Base-by-base conservation (phyloP, 2,888 invertebrate species). In the Leptopilina syphax region DNA sequence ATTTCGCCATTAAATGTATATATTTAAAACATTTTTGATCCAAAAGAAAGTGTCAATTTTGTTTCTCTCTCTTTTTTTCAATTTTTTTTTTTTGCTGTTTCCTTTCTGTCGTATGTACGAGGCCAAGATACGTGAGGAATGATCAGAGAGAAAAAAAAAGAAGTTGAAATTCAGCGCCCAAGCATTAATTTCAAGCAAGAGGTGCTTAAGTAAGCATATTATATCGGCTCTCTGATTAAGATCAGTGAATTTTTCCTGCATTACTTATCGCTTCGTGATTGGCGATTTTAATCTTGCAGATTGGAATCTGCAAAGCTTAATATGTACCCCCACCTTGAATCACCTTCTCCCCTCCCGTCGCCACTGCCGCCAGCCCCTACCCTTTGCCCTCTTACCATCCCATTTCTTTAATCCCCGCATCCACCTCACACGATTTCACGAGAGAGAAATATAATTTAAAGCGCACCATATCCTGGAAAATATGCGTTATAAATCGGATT, bases 401-500 rank as follows among this genome's bases (percentile, higher is more conserved):
- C 50, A 44, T 44, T 44, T 34, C 34, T 34, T 34, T 34, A 34
- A 34, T 34, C 34, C 34, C 34, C 34, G 44, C 44, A 44, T 44
- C 44, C 44, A 44, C 44, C 50, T 10, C 12, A 50, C 50, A 50
- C 50, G 50, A 73, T 73, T 70, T 54, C 70, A 70, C 9, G n/a
- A 57, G 73, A 54, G 73, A 73, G 57, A 50, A 50, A 50, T 47
- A 73, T 73, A 27, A 34, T 73, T 57, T 34, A 57, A 34, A 50
- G 50, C 50, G 34, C 57, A 57, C 54, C 73, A 27, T 57, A 73
- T 73, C 73, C 73, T 73, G 73, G 57, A 73, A 50, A 73, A 73
- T 57, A 73, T 73, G 73, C 73, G 34, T 57, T 73, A 73, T 54
- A 73, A 73, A 73, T 73, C 73, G 73, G 54, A 57, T 80, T 73